Evolutionary conservation across 2,113 vertebrate genomes (phyloP).

Genomic region (Ammodytes marinus): DNA sequence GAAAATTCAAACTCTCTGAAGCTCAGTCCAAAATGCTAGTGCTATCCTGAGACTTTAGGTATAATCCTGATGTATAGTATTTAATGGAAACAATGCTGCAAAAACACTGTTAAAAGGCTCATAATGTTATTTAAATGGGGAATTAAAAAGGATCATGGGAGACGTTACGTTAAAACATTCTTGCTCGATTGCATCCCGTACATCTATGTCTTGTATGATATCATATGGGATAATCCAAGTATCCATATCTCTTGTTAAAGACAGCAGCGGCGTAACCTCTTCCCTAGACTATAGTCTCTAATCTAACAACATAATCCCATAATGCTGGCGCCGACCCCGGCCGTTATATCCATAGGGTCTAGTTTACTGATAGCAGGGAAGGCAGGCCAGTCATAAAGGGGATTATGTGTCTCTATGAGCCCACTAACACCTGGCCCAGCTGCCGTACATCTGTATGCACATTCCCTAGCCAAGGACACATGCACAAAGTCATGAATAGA

Average conservation of each 20-base stretch:
- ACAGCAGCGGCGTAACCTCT: conserved; percentile 22
- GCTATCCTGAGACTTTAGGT: background rate
- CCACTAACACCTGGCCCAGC: conserved; percentile 68
- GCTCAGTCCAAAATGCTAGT: background rate
- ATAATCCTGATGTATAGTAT: background rate
- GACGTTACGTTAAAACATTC: background rate
- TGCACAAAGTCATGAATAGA: conserved; percentile 19
- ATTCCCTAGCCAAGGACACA: conserved; percentile 37
- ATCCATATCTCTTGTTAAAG: conserved; percentile 19
- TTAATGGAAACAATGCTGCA: background rate
- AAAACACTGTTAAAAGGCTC: background rate
- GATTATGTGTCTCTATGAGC: conserved; percentile 65
- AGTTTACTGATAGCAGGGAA: conserved; percentile 46
- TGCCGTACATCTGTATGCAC: conserved; percentile 62
- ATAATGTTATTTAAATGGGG: background rate
- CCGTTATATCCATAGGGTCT: conserved; percentile 63
- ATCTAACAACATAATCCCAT: conserved; percentile 69
- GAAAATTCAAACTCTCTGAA: background rate
- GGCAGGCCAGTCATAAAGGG: conserved; percentile 66
- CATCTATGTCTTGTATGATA: conserved; percentile 30
- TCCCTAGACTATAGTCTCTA: conserved; percentile 37
- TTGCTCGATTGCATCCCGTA: conserved; percentile 10
- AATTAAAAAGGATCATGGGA: background rate
- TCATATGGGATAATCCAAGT: conserved; percentile 39
- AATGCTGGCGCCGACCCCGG: conserved; percentile 17